Evolutionary conservation across 2,888 invertebrate species (phyloP), one percentile per base, ranked within the genome.

Genomic region (Callimorpha dominula): DNA sequence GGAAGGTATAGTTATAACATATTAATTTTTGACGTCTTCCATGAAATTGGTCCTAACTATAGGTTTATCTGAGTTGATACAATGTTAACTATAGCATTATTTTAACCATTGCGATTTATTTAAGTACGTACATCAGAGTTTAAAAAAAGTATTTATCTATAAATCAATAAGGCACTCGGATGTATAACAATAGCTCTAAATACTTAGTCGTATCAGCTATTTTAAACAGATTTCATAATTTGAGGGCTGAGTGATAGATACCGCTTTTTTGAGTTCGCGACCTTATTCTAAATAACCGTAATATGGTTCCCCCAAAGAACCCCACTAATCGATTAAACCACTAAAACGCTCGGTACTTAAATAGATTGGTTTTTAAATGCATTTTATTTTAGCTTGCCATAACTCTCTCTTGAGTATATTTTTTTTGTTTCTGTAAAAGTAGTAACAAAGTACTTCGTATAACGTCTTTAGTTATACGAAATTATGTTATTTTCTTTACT

Each of bases 211-310:
- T 67, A 52, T 67, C 42, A 50, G 8, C 42, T 67, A 65, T 8
- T 50, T 9, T 40, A 67, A 49, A 67, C 17, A 52, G 11, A 43
- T 40, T 15, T 69, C 42, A n/a, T n/a, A 31, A 65, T 65, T n/a
- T 54, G 15, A 54, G 40, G 65, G 54, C 43, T 67, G 67, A 62
- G 57, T 42, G 49, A 20, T n/a, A 63, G 60, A 65, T 68, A 50
- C 64, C 3, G 17, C 8, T 65, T 40, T 60, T 49, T 11, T 6
- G 40, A 68, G 68, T 31, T 72, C 57, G 57, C 60, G 57, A 65
- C 69, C 69, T 60, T 50, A 50, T 62, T 73, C 9, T 43, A 68
- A 40, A 67, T 67, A 68, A 60, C 20, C 43, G 20, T 46, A 15
- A 31, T 62, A 42, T 54, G 31, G 60, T 62, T 62, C 31, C 20